Conservation (phyloP, 2,888 invertebrate genomes). For the Drosophila putrida region DNA sequence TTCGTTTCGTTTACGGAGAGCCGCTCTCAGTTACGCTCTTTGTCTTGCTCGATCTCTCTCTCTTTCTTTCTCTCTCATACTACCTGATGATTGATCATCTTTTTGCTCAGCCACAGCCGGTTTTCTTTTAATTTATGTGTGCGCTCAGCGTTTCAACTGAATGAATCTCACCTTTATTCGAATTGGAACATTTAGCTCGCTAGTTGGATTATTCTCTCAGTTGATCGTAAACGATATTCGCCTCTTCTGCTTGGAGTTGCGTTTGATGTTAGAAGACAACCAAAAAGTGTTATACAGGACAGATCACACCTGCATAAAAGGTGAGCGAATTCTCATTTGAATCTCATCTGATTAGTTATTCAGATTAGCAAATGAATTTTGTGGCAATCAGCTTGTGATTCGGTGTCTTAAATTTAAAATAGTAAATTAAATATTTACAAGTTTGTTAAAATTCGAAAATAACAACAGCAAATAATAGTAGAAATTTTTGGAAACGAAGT, state of each 20-base stretch:
- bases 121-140: conserved; percentile 73
- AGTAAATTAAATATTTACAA: not conserved
- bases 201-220: conserved; percentile 36
- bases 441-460: no score
- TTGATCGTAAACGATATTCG: conserved; percentile 75
- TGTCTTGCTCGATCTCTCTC: conserved; percentile 14
- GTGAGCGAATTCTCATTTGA: conserved; percentile 13
- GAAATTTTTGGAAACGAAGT: no score
- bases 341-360: conserved; percentile 23
- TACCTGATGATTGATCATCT: conserved; percentile 72
- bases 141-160: conserved; percentile 59
- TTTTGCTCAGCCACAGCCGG: conserved; percentile 75
- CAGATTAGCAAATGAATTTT: conserved; percentile 5
- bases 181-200: conserved; percentile 66
- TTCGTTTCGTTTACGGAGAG: conserved; percentile 42
- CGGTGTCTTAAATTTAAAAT: not conserved
- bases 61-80: conserved; percentile 21
- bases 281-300: conserved; percentile 50
- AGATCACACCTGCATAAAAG: conserved; percentile 24
- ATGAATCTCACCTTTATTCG: conserved; percentile 78
- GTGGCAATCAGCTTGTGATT: conserved; percentile 41
- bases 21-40: conserved; percentile 29
- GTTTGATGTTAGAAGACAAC: conserved; percentile 53
- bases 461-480: no score
- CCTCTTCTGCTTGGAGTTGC: conserved; percentile 32